Conservation (phyloP, 2,113 vertebrate species). For the Setophaga petechia region DNA sequence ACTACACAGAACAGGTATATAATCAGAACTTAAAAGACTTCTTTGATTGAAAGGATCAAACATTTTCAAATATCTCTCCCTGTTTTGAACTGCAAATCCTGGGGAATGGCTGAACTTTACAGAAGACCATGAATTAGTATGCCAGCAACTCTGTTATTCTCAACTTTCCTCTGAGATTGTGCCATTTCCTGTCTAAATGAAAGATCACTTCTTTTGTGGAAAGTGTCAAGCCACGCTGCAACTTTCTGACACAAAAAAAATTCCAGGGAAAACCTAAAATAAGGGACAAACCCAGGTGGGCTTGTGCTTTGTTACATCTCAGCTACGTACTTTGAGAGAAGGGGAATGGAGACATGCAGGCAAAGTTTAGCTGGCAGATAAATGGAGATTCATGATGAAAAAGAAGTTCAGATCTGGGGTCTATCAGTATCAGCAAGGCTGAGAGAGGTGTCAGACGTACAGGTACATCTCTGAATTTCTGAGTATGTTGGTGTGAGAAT, state of each 20-base stretch:
- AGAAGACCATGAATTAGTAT: constrained; percentile 9
- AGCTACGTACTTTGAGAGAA: background rate
- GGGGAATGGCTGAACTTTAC: constrained; percentile 62
- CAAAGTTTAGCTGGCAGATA: background rate
- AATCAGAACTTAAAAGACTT: background rate
- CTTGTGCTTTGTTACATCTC: background rate
- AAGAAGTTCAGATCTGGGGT: background rate
- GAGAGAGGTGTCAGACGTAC: background rate
- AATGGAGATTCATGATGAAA: background rate
- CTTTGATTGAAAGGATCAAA: constrained; percentile 27
- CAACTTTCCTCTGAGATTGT: constrained; percentile 7
- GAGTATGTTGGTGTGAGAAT: background rate
- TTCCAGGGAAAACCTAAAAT: background rate
- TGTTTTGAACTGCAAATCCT: constrained; percentile 53
- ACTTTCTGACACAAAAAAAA: background rate
- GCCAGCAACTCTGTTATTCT: constrained; percentile 10
- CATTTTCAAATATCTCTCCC: constrained; percentile 17
- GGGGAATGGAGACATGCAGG: background rate
- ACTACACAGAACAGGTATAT: background rate
- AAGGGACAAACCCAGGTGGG: background rate
- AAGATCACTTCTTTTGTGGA: constrained; percentile 39
- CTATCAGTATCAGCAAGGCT: background rate
- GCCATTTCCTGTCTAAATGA: background rate
- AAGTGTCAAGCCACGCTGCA: background rate
- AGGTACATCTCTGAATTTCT: background rate